Percentiles rank a stretch among this genome's conserved stretches.
Evolutionary conservation across 64 coral and sea anemone genomes (phyloP).

Genomic region (Dendronephthya gigantea): DNA sequence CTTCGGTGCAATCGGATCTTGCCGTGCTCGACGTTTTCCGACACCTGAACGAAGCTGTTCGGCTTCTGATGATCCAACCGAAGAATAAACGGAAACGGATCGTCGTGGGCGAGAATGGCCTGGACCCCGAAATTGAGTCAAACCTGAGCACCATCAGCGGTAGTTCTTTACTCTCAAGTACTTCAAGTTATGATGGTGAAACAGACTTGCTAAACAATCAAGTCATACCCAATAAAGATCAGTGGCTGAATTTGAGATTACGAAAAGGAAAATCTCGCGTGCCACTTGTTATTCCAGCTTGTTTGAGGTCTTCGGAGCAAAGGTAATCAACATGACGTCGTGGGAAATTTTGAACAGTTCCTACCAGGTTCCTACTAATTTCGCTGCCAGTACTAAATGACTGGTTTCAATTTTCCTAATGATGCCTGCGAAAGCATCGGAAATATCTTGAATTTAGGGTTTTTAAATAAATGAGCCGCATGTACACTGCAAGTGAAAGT

Average conservation of each 20-base stretch:
- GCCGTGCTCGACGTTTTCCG: conserved; percentile 69
- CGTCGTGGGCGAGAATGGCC: conserved; percentile 12
- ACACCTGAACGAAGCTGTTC: conserved; percentile 65
- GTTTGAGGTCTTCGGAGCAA: neutral
- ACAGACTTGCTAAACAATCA: neutral
- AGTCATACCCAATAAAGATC: neutral
- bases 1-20: conserved; percentile 57
- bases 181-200: conserved; percentile 21
- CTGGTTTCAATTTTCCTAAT: too few relatives aligned
- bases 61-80: conserved; percentile 80
- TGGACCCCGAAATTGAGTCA: conserved; percentile 76
- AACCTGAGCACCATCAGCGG: conserved; percentile 80
- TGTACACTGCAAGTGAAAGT: too few relatives aligned
- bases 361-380: too few relatives aligned
- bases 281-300: neutral
- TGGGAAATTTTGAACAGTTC: too few relatives aligned
- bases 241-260: neutral
- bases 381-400: too few relatives aligned
- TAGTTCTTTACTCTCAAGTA: conserved; percentile 64
- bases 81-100: conserved; percentile 69
- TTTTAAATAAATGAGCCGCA: too few relatives aligned
- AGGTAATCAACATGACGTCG: neutral
- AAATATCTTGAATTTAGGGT: too few relatives aligned
- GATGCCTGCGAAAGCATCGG: too few relatives aligned
- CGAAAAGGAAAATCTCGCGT: neutral